A percentile compares a stretch with the other conserved stretches of the same genome.
Conservation (phyloP, 2,888 invertebrate species). For the Hirtodrosophila alboralis region DNA sequence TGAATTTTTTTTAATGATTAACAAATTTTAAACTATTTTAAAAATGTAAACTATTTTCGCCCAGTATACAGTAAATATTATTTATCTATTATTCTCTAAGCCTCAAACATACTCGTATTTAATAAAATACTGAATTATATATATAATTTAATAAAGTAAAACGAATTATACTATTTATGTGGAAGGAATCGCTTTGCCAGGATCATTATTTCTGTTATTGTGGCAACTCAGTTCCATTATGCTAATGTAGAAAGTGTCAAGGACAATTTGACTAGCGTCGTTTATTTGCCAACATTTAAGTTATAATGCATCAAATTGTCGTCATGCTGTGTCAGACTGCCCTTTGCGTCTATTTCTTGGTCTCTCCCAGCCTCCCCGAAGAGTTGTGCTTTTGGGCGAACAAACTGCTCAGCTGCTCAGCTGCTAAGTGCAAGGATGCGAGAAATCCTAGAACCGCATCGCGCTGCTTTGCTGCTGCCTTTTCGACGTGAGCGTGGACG, state of each 20-base stretch:
- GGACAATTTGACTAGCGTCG: conserved; percentile 1
- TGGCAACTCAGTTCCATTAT: conserved; percentile 24
- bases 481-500: conserved; percentile 22
- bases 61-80: too few relatives aligned
- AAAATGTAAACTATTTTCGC: too few relatives aligned
- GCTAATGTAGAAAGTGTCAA: conserved; percentile 7
- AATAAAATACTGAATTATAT: too few relatives aligned
- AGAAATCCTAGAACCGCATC: conserved; percentile 16
- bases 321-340: conserved; percentile 5
- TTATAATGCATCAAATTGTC: conserved; percentile 57
- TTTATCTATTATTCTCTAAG: too few relatives aligned
- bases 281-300: conserved; percentile 45
- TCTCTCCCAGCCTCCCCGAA: conserved; percentile 22
- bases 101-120: too few relatives aligned
- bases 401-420: conserved; percentile 71
- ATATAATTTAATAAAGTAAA: too few relatives aligned
- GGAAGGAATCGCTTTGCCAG: too few relatives aligned
- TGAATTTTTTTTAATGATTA: too few relatives aligned
- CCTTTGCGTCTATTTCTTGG: conserved; percentile 15
- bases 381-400: conserved; percentile 72
- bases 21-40: too few relatives aligned
- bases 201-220: too few relatives aligned
- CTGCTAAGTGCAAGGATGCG: conserved; percentile 16
- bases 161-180: too few relatives aligned
- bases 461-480: conserved; percentile 32